Evolutionary conservation across 2,113 vertebrate genomes (phyloP).

Genomic region (pig (Sus scrofa)): DNA sequence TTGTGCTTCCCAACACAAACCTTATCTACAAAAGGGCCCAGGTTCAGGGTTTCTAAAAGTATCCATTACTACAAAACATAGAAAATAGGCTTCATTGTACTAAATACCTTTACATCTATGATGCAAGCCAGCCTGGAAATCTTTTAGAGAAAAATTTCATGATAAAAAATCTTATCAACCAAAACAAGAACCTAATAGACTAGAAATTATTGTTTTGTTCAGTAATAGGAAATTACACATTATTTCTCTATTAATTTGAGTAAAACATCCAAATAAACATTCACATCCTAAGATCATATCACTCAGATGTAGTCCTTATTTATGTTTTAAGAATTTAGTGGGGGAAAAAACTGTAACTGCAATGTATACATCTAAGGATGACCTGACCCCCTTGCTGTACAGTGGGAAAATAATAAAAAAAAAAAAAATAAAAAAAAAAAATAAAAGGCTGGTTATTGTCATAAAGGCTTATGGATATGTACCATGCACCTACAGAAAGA

Average conservation of each 20-base stretch:
- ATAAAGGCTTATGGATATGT: background rate
- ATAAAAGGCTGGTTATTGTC: background rate
- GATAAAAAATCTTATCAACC: constrained; percentile 7
- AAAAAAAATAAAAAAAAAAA: too few species aligned
- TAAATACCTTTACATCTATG: background rate
- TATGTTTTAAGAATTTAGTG: background rate
- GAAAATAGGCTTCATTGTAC: background rate
- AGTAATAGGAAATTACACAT: background rate
- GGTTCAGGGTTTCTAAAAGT: background rate
- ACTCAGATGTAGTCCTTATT: background rate
- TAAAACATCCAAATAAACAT: background rate
- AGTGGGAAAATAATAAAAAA: too few species aligned
- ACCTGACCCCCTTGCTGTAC: too few species aligned
- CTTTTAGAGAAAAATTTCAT: background rate
- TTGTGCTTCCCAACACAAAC: background rate
- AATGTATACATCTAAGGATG: too few species aligned
- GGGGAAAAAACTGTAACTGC: too few species aligned
- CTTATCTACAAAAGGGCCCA: background rate
- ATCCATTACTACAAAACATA: background rate
- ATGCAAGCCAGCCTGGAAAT: background rate
- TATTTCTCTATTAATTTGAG: constrained; percentile 14
- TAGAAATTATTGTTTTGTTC: constrained; percentile 31
- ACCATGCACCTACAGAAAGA: background rate
- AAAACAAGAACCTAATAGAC: background rate
- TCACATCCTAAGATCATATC: background rate